Evolutionary conservation across 2,797 vertebrate species (phyloP).

Genomic region (Adrianichthys oophorus): DNA sequence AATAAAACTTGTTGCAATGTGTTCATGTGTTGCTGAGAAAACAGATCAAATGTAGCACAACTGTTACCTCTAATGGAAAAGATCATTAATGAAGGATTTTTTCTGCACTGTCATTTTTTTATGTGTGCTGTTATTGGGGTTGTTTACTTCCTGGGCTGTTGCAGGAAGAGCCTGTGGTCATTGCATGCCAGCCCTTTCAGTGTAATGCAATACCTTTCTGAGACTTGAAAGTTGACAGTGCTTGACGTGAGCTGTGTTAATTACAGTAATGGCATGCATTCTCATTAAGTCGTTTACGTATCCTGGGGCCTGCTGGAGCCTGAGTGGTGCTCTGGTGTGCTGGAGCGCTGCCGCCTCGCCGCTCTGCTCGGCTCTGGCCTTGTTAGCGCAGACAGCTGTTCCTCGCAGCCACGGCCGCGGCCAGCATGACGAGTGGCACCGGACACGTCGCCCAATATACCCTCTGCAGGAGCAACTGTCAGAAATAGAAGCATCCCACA

Average conservation of each 20-base stretch:
- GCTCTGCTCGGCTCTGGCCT: slow-evolving; percentile 61
- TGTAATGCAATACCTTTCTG: slow-evolving; percentile 66
- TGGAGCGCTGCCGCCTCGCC: slow-evolving; percentile 51
- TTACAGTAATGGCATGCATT: slow-evolving; percentile 81
- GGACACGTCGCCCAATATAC: slow-evolving; percentile 54
- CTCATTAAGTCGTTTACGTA: slow-evolving; percentile 81
- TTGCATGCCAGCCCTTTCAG: slow-evolving; percentile 49
- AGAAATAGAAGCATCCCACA: slow-evolving; percentile 66
- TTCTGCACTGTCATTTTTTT: slow-evolving; percentile 15
- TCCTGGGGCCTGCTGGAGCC: slow-evolving; percentile 69
- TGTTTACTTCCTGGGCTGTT: slow-evolving; percentile 35
- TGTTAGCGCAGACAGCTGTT: slow-evolving; percentile 81
- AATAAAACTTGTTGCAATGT: too few species aligned
- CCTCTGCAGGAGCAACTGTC: slow-evolving; percentile 59
- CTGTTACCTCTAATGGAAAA: too few species aligned
- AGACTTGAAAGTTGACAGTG: slow-evolving; percentile 75
- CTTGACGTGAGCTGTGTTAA: slow-evolving; percentile 82
- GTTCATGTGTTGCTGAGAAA: too few species aligned
- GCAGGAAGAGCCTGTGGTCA: slow-evolving; percentile 47
- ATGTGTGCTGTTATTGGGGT: slow-evolving; percentile 25
- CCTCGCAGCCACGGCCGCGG: slow-evolving; percentile 71
- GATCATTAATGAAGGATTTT: too few species aligned
- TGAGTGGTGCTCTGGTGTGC: slow-evolving; percentile 57
- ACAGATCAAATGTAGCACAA: too few species aligned
- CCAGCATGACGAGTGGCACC: slow-evolving; percentile 56